Evolutionary conservation across 2,113 vertebrate species (phyloP).

Genomic region (Scortum barcoo): DNA sequence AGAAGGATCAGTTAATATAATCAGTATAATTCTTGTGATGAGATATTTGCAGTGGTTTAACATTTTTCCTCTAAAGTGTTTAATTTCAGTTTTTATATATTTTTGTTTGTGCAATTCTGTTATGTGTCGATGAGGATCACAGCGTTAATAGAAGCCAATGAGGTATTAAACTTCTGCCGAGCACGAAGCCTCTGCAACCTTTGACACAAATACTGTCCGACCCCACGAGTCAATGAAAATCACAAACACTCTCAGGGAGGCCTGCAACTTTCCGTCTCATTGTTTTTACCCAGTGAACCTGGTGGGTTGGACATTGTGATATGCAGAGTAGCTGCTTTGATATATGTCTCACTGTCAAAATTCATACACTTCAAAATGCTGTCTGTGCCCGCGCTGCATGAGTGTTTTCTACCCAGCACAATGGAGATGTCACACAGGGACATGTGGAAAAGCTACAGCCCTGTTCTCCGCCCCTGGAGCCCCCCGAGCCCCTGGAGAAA

Average conservation of each 20-base stretch:
- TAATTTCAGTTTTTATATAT: background rate
- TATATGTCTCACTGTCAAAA: slow-evolving; percentile 73
- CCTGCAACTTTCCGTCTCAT: slow-evolving; percentile 45
- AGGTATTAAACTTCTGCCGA: background rate
- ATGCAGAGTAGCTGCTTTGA: slow-evolving; percentile 68
- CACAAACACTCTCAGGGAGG: slow-evolving; percentile 28
- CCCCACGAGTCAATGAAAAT: slow-evolving; percentile 36
- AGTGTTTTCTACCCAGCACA: slow-evolving; percentile 68
- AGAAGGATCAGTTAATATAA: background rate
- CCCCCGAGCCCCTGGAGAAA: slow-evolving; percentile 55
- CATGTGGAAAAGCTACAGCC: slow-evolving; percentile 57
- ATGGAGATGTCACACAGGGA: slow-evolving; percentile 75
- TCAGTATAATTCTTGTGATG: background rate
- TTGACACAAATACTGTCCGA: slow-evolving; percentile 56
- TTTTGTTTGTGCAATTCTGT: background rate
- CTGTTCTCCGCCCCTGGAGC: slow-evolving; percentile 54
- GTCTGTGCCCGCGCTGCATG: slow-evolving; percentile 51
- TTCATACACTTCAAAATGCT: slow-evolving; percentile 52
- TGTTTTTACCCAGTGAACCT: slow-evolving; percentile 63
- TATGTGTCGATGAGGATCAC: background rate
- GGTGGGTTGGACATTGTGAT: slow-evolving; percentile 45
- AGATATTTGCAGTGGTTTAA: background rate
- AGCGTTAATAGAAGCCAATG: background rate
- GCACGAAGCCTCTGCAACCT: slow-evolving; percentile 30
- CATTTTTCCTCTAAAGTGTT: background rate